A percentile compares a stretch with the other conserved stretches of the same genome.
phyloP scores from a whole-genome alignment of 2,113 vertebrate species.

The Cricetomys ansorgei region DNA sequence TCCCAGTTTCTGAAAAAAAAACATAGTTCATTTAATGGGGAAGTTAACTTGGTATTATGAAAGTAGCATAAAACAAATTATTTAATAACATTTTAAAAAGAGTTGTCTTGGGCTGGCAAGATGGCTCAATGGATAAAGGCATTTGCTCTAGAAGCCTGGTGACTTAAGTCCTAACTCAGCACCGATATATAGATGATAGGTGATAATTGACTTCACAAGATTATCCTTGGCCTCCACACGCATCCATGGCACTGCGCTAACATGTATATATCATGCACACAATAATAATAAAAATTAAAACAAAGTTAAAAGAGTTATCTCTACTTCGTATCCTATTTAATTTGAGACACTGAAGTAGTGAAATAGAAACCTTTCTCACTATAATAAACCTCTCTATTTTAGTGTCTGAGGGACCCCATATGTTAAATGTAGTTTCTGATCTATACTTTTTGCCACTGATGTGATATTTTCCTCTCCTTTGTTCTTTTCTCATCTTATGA shows the following conservation, averaged over 20 bases:
- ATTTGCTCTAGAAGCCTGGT: not conserved
- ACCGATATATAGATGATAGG: too few species aligned
- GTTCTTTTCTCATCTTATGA: not conserved
- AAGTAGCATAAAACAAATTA: not conserved
- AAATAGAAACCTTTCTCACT: not conserved
- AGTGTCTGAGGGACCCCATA: not conserved
- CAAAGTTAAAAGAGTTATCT: not conserved
- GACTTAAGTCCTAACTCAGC: too few species aligned
- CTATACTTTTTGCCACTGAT: not conserved
- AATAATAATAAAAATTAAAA: not conserved
- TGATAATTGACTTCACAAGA: not conserved
- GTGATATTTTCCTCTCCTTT: not conserved
- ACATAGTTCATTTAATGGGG: not conserved
- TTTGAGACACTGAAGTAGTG: not conserved
- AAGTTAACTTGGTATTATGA: not conserved
- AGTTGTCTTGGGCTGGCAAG: not conserved
- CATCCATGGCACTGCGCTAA: not conserved
- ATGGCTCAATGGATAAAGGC: not conserved
- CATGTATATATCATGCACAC: not conserved
- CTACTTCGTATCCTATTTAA: not conserved
- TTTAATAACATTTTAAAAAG: slow-evolving; percentile 10
- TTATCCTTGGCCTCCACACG: not conserved
- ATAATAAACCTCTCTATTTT: not conserved
- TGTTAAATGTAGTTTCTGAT: not conserved
- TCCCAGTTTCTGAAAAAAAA: slow-evolving; percentile 37